Evolutionary conservation across 2,888 invertebrate genomes (phyloP), one percentile per base, ranked within the genome.

Genomic region (Limnephilus lunatus): DNA sequence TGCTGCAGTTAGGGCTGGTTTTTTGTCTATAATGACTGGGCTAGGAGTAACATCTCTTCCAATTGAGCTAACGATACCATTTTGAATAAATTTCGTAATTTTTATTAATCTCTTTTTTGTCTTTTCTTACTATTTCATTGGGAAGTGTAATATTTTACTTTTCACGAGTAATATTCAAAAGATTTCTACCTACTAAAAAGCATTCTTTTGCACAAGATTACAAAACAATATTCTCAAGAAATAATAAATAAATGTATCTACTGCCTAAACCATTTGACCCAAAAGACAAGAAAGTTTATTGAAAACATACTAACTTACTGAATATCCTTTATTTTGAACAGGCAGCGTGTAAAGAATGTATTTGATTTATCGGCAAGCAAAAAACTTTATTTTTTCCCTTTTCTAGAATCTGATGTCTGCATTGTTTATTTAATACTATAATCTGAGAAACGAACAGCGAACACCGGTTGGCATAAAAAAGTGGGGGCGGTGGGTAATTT

Each of bases 401-500:
- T 85, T 85, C 53, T 48, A 44, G 86, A 44, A 44, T 86, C 86
- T n/a, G 85, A 86, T 85, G 85, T 48, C 85, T 85, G 85, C 32
- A 85, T 86, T 86, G 68, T 68, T 53, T 88, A 88, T 80, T 88
- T 44, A 85, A 85, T 85, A 44, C 35, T 35, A 44, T 35, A 85
- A 35, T 32, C 88, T 31, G 88, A 68, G 68, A 30, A 32, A 14
- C 12, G 88, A 30, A 68, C 88, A n/a, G 88, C 19, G 88, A 87
- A 30, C 68, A 53, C 53, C 87, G 30, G 90, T 32, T 39, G 30
- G 44, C 85, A 90, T 92, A 92, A 92, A 92, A 92, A 90, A 68
- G 31, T 15, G 25, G 91, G 85, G 89, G 83, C 31, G 35, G 88
- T 39, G 89, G 86, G 86, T 92, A 92, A 92, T 93, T 93, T 90